A percentile compares a stretch with the other conserved stretches of the same genome.
Conservation (phyloP, 2,113 vertebrate species). For the Rhizomys pruinosus region DNA sequence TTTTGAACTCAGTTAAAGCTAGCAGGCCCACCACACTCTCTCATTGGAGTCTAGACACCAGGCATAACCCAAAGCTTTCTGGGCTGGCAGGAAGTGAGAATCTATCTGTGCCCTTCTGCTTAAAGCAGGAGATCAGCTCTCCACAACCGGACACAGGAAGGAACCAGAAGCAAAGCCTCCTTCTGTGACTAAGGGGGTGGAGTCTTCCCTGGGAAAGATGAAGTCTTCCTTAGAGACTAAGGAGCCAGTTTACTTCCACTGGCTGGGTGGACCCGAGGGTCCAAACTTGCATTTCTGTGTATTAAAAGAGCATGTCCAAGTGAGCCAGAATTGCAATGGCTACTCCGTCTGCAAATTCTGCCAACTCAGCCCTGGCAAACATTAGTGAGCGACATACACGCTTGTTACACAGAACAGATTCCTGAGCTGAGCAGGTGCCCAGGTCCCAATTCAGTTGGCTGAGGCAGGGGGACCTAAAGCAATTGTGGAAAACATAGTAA, state of each 20-base stretch:
- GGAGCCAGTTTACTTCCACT: neutral
- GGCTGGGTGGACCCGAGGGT: neutral
- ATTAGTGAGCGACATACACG: no score
- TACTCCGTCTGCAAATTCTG: neutral
- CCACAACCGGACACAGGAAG: conserved; percentile 64
- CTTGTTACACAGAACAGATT: neutral
- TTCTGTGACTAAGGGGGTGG: conserved; percentile 6
- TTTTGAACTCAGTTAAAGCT: neutral
- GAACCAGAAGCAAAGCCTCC: conserved; percentile 55
- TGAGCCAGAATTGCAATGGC: neutral
- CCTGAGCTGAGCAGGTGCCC: neutral
- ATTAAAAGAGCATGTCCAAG: neutral
- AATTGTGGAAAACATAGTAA: neutral
- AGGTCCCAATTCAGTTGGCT: neutral
- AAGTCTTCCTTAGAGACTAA: neutral
- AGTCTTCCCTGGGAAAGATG: conserved; percentile 45
- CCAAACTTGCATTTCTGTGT: neutral
- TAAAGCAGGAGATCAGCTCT: neutral
- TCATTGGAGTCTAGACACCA: neutral
- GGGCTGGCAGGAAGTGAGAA: conserved; percentile 14
- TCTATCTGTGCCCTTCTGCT: neutral
- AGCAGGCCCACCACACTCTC: neutral
- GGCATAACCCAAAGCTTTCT: neutral
- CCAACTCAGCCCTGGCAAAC: neutral
- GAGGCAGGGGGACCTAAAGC: neutral